These are phyloP conservation scores for Ormyrus nitidulus DNA, from an alignment of 2,888 invertebrate genomes.

Conservation along the genomic window DNA sequence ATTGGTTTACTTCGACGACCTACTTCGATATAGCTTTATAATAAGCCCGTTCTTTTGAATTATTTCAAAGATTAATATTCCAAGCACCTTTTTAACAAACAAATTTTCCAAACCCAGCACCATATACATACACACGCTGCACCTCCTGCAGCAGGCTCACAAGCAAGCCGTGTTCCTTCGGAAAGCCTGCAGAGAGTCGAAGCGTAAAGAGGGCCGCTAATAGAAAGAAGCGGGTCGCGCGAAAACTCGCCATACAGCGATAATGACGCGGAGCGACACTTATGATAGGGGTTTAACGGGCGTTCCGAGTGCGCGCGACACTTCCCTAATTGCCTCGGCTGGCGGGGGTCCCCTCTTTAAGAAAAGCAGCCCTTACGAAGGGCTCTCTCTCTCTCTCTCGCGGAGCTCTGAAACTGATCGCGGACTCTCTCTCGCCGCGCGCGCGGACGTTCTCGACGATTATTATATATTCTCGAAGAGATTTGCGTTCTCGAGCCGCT, in stretches of 20 bases:
- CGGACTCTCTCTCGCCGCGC: neutral
- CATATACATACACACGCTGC: too few relatives aligned
- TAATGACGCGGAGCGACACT: conserved; percentile 63
- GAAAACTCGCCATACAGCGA: conserved; percentile 22
- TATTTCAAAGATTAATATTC: neutral
- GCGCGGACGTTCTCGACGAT: neutral
- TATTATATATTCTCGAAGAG: neutral
- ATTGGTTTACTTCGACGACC: too few relatives aligned
- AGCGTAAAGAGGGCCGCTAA: neutral
- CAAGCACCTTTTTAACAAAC: neutral
- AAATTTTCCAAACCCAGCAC: neutral
- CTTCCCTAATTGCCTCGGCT: conserved; percentile 73
- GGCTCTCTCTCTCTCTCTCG: too few relatives aligned
- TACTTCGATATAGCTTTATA: too few relatives aligned
- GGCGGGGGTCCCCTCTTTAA: conserved; percentile 66
- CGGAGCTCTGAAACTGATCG: too few relatives aligned
- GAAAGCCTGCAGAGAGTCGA: neutral
- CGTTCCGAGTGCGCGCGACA: conserved; percentile 73
- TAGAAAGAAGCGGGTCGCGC: neutral
- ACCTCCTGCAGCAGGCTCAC: too few relatives aligned
- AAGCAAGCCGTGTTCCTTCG: too few relatives aligned
- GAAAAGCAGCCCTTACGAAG: conserved; percentile 67
- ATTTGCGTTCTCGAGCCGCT: neutral
- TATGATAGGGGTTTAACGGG: conserved; percentile 66
- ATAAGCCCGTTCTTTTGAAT: too few relatives aligned